phyloP scores from a whole-genome alignment of 2,113 vertebrate genomes.

The Plectropomus leopardus region DNA sequence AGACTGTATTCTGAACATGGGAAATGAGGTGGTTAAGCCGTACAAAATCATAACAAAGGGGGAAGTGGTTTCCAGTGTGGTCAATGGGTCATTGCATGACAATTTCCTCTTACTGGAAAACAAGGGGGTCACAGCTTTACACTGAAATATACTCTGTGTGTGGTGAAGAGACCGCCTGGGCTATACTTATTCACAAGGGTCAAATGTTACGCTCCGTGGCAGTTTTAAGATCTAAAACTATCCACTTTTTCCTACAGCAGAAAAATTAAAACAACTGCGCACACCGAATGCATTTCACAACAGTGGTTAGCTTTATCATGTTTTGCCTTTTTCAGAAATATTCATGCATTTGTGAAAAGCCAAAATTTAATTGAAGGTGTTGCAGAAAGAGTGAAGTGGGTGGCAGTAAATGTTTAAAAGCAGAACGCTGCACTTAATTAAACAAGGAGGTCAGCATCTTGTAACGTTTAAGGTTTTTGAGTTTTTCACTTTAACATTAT shows the following conservation, averaged over 20 bases:
- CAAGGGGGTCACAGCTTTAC: slow-evolving; percentile 77
- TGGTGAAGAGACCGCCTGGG: slow-evolving; percentile 55
- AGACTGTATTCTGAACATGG: slow-evolving; percentile 57
- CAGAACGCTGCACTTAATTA: slow-evolving; percentile 80
- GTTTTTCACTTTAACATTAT: slow-evolving; percentile 74
- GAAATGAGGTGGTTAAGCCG: slow-evolving; percentile 69
- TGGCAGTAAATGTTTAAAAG: slow-evolving; percentile 77
- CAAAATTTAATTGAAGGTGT: slow-evolving; percentile 65
- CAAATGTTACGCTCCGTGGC: slow-evolving; percentile 55
- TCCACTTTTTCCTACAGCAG: slow-evolving; percentile 13
- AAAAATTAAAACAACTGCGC: neutral
- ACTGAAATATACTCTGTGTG: slow-evolving; percentile 72
- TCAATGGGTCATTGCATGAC: slow-evolving; percentile 78
- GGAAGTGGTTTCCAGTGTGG: slow-evolving; percentile 81
- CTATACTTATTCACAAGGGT: slow-evolving; percentile 65
- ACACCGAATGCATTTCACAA: neutral
- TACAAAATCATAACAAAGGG: slow-evolving; percentile 77
- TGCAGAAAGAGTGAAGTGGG: slow-evolving; percentile 71
- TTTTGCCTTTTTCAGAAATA: slow-evolving; percentile 58
- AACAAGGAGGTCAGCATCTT: slow-evolving; percentile 80
- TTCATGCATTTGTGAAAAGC: slow-evolving; percentile 55
- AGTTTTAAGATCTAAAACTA: slow-evolving; percentile 8
- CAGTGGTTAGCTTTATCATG: slow-evolving; percentile 11
- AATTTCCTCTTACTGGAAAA: slow-evolving; percentile 81
- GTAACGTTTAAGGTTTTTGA: slow-evolving; percentile 78